Evolutionary conservation across 2,888 invertebrate species (phyloP).

Genomic region (Polydesmus complanatus): DNA sequence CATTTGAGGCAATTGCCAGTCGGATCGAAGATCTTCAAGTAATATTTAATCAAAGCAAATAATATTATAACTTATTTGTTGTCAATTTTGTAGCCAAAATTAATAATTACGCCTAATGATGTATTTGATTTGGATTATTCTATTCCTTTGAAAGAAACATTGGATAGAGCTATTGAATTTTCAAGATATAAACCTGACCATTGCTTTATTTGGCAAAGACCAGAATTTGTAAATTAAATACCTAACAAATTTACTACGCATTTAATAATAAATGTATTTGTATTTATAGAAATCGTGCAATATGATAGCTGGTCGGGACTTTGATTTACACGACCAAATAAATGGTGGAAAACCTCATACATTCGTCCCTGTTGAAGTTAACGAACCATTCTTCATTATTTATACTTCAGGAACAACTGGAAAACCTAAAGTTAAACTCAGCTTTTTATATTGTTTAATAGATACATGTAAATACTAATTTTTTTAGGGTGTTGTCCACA

Average conservation of each 20-base stretch:
- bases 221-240: conserved; percentile 38
- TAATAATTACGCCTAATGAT: conserved; percentile 78
- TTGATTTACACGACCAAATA: conserved; percentile 59
- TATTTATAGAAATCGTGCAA: conserved; percentile 38
- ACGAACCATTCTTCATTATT: conserved; percentile 76
- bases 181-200: conserved; percentile 56
- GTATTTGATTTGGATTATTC: conserved; percentile 78
- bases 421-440: conserved; percentile 56
- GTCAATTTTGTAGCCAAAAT: conserved; percentile 62
- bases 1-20: conserved; percentile 29
- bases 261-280: not conserved
- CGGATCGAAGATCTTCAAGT: conserved; percentile 60
- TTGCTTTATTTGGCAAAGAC: conserved; percentile 70
- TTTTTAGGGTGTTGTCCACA: not conserved
- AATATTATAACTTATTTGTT: no score
- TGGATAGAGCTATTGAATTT: conserved; percentile 63
- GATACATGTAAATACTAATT: no score
- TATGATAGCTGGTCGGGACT: conserved; percentile 51
- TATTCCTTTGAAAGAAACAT: conserved; percentile 64
- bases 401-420: conserved; percentile 58
- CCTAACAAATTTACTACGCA: not conserved
- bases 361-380: conserved; percentile 74
- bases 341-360: conserved; percentile 48
- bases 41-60: no score
- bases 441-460: no score